Evolutionary conservation across 2,888 invertebrate genomes (phyloP), one percentile per base, ranked within the genome.

Genomic region (Prosopocoilus inquinatus): DNA sequence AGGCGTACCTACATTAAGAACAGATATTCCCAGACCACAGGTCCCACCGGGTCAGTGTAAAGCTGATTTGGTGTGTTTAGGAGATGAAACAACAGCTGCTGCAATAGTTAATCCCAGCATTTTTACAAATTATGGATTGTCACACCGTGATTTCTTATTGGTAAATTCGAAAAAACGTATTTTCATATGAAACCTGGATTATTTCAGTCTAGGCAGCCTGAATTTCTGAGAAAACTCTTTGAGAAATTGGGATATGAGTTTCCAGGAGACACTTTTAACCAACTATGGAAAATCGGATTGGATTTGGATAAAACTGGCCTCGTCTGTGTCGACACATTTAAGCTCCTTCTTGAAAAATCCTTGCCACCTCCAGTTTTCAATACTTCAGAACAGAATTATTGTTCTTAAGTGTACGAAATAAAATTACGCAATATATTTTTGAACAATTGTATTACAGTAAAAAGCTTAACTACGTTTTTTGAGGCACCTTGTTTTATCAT

Each of bases 321-420:
- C 70, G 83, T 84, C 28, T 82, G 82, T 63, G 79, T 77, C 39
- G 81, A 83, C 69, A 82, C 83, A 5, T 83, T 82, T 55, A 71
- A 72, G 47, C 63, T 67, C 13, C 49, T 76, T 47, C 28, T 77
- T 34, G 64, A 71, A 38, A 58, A 64, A 20, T 58, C 68, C 7
- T 55, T 67, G 32, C 67, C 68, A 3, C 60, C 66, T 4, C 60
- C 62, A 4, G 60, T 57, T 93, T 20, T 93, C 91, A 32, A 28
- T 28, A 28, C 20, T 28, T 28, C 20, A 28, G 20, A 28, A 28
- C 20, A 28, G 7, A 28, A 28, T 28, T 28, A 28, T 4, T 28
- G 20, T 28, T 28, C 20, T 28, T 28, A 28, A 28, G 3, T 28
- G 20, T 28, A 28, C 7, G 20, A 28, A 28, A 28, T 28, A 28